Conservation (phyloP, 2,113 vertebrate species). For the Electrona antarctica region DNA sequence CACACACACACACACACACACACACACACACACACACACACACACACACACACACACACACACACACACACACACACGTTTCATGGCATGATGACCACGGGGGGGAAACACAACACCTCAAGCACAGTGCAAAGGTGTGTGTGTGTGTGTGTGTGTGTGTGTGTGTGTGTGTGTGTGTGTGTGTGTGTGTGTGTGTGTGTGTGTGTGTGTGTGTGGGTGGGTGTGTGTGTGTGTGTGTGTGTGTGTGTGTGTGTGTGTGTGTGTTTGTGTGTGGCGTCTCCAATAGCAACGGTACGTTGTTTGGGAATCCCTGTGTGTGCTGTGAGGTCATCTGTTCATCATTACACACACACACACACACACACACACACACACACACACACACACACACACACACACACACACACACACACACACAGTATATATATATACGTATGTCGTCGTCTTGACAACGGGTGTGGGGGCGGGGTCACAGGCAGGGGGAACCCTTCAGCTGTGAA, state of each 20-base stretch:
- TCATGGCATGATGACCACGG: too few relatives aligned
- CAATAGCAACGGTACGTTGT: constrained; percentile 32
- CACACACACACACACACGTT: background rate
- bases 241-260: too few relatives aligned
- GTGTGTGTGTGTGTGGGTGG: too few relatives aligned
- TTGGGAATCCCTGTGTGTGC: constrained; percentile 16
- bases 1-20: background rate
- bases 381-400: constrained; percentile 3
- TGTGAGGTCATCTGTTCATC: background rate
- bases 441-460: background rate
- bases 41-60: constrained; percentile 13
- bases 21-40: constrained; percentile 8
- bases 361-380: background rate
- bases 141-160: too few relatives aligned
- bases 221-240: too few relatives aligned
- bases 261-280: constrained; percentile 5
- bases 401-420: background rate
- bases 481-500: too few relatives aligned
- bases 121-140: too few relatives aligned
- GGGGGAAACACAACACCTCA: too few relatives aligned
- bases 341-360: background rate
- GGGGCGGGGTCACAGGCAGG: too few relatives aligned
- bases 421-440: background rate
- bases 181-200: too few relatives aligned
- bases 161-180: too few relatives aligned